A percentile compares a stretch with the other conserved stretches of the same genome.
Conservation (phyloP, 2,113 vertebrate genomes). For the human (Homo sapiens) region GRCh38 chr5:11592001-11592500, state of each 20-base stretch:
- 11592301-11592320: too few relatives aligned
- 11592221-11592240: accelerated
- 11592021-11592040: neutral
- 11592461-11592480: neutral
- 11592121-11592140: too few relatives aligned
- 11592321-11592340: too few relatives aligned
- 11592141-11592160: too few relatives aligned
- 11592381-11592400: neutral
- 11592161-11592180: too few relatives aligned
- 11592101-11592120: neutral
- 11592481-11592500: neutral
- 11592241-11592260: accelerated
- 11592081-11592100: neutral
- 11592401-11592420: neutral
- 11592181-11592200: too few relatives aligned
- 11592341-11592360: neutral
- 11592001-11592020: neutral
- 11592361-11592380: neutral
- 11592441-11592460: neutral
- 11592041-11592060: neutral
- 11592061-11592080: neutral
- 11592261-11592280: accelerated
- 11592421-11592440: neutral
- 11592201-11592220: too few relatives aligned
- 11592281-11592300: accelerated